A percentile compares a stretch with the other conserved stretches of the same genome.
These are phyloP conservation scores for Perdita meconis DNA, from an alignment of 2,888 invertebrate species.

Conservation along the genomic window DNA sequence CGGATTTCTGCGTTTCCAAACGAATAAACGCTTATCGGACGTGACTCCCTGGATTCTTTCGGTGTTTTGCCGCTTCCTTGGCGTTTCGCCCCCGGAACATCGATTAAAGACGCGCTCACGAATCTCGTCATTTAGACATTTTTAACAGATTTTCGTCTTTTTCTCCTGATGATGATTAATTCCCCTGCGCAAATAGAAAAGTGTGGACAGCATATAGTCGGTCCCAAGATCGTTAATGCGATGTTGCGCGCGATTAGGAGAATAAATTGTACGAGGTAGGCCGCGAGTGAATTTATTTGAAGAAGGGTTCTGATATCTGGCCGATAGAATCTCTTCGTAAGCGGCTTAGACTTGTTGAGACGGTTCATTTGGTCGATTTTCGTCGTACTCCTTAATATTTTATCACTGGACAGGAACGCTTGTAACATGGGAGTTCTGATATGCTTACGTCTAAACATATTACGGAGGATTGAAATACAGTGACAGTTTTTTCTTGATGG, in stretches of 20 bases:
- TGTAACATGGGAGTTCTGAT: not conserved
- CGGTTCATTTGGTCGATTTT: not conserved
- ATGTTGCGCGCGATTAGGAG: constrained; percentile 36
- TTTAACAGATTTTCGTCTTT: not conserved
- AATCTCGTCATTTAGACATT: not conserved
- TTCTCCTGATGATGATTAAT: constrained; percentile 43
- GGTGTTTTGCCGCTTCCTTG: constrained; percentile 3
- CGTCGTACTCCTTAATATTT: constrained; percentile 29
- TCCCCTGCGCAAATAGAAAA: not conserved
- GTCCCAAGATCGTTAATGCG: constrained; percentile 42
- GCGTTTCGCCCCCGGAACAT: not conserved
- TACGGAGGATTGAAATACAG: not conserved
- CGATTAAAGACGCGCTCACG: not conserved
- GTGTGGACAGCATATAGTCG: constrained; percentile 33
- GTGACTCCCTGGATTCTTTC: constrained; percentile 14
- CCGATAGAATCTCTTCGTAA: not conserved
- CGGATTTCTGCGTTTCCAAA: constrained; percentile 9
- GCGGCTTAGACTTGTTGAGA: not conserved
- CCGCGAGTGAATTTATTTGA: constrained; percentile 19
- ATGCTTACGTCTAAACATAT: not conserved
- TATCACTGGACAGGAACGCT: not conserved
- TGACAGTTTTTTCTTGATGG: not conserved
- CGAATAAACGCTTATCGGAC: constrained; percentile 12
- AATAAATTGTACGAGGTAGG: constrained; percentile 43
- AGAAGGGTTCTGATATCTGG: constrained; percentile 42